Percentiles rank a stretch among this genome's conserved stretches.
Conservation (phyloP, 2,797 vertebrate genomes). For the Chelon labrosus region DNA sequence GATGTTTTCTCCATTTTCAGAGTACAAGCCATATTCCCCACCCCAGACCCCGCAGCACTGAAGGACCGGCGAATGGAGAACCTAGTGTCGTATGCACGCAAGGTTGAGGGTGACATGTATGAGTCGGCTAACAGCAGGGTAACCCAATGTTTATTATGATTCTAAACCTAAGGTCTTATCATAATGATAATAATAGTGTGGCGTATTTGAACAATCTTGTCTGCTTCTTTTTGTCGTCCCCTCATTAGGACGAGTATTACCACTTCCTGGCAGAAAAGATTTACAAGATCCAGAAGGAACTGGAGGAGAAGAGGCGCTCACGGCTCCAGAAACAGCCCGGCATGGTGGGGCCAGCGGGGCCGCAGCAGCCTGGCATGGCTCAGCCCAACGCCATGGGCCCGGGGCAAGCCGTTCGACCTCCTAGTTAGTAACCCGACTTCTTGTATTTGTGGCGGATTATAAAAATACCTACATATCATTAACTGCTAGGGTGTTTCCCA, state of each 20-base stretch:
- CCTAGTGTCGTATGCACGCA: constrained; percentile 97
- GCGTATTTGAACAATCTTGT: too few relatives aligned
- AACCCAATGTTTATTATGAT: constrained; percentile 24
- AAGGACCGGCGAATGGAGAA: constrained; percentile 99
- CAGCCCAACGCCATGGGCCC: constrained; percentile 89
- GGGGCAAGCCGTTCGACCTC: constrained; percentile 88
- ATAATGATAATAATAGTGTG: not conserved
- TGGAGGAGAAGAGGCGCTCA: constrained; percentile 96
- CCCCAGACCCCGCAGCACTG: constrained; percentile 96
- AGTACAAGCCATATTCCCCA: constrained; percentile 99
- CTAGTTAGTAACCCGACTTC: constrained; percentile 87
- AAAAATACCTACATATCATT: not conserved
- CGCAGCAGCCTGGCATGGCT: constrained; percentile 89
- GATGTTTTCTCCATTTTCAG: constrained; percentile 71
- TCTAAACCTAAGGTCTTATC: not conserved
- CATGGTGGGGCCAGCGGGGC: constrained; percentile 85
- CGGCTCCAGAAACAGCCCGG: constrained; percentile 95
- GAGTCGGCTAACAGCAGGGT: constrained; percentile 99
- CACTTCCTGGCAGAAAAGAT: constrained; percentile 99
- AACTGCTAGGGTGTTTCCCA: not conserved
- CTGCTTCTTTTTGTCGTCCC: not conserved
- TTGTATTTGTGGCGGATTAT: not conserved
- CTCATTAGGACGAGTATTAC: constrained; percentile 96
- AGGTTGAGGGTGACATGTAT: constrained; percentile 99
- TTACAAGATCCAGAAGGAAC: constrained; percentile 99